Conservation (phyloP, 1,140 invertebrate genomes). For the Zaprionus taronus region DNA sequence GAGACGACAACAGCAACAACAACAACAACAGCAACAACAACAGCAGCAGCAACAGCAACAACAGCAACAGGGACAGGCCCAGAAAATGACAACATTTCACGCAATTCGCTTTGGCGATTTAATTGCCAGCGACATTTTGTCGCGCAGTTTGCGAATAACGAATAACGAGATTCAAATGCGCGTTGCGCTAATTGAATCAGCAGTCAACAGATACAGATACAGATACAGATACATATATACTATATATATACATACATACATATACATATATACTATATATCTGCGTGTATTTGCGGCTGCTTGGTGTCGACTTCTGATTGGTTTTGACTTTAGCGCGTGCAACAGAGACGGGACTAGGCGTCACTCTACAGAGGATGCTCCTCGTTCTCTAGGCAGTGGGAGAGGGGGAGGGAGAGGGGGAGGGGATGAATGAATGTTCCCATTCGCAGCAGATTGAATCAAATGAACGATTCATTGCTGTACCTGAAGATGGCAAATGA, state of each 20-base stretch:
- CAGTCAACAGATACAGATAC: slow-evolving; percentile 13
- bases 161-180: slow-evolving; percentile 54
- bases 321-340: slow-evolving; percentile 28
- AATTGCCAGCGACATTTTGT: slow-evolving; percentile 75
- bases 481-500: background rate
- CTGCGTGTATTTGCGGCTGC: background rate
- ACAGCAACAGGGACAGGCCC: slow-evolving; percentile 11
- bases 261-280: background rate
- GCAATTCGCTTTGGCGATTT: slow-evolving; percentile 68
- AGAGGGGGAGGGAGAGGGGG: background rate
- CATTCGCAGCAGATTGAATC: background rate
- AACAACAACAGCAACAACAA: background rate
- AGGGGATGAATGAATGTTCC: background rate
- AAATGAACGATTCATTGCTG: background rate
- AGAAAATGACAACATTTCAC: slow-evolving; percentile 59
- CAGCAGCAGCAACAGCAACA: slow-evolving; percentile 15
- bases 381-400: background rate
- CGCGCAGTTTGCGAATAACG: slow-evolving; percentile 32
- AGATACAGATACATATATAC: background rate
- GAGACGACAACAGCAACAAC: slow-evolving; percentile 24
- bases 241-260: background rate
- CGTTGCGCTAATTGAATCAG: slow-evolving; percentile 50
- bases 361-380: background rate
- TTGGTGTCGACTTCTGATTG: slow-evolving; percentile 41
- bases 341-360: background rate